Percentiles rank a stretch among this genome's conserved stretches.
Evolutionary conservation across 2,888 invertebrate species (phyloP).

Genomic region (Molanna angustata): DNA sequence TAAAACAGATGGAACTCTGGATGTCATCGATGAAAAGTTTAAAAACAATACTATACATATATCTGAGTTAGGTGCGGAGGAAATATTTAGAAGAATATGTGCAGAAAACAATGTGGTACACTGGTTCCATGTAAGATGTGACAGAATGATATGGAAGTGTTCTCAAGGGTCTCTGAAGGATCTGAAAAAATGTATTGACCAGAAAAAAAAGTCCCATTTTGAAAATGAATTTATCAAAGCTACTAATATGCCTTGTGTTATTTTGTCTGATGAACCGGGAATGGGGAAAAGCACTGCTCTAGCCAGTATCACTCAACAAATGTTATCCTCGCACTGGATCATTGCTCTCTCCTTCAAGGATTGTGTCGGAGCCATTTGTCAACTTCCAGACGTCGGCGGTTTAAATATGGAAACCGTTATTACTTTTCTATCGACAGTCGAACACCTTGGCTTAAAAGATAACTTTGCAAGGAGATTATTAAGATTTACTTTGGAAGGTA

Average conservation of each 20-base stretch:
- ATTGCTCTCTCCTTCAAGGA: neutral
- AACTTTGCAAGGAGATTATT: neutral
- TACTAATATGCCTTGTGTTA: neutral
- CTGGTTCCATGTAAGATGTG: too few relatives aligned
- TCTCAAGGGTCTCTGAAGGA: neutral
- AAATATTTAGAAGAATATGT: too few relatives aligned
- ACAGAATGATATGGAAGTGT: neutral
- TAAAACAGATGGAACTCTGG: neutral
- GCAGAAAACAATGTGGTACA: too few relatives aligned
- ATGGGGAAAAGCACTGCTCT: neutral
- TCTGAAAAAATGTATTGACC: neutral
- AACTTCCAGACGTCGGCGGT: neutral
- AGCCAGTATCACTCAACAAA: neutral
- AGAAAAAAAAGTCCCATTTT: neutral
- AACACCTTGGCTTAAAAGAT: neutral
- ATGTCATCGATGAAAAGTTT: neutral
- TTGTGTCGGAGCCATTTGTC: neutral
- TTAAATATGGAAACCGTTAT: neutral
- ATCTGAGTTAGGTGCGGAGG: too few relatives aligned
- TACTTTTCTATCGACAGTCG: neutral
- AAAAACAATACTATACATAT: neutral
- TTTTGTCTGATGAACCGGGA: neutral
- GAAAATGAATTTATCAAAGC: neutral
- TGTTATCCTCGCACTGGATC: neutral
- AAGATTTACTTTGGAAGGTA: neutral